Conservation (phyloP, 2,113 vertebrate genomes). For the Hystrix cristata region DNA sequence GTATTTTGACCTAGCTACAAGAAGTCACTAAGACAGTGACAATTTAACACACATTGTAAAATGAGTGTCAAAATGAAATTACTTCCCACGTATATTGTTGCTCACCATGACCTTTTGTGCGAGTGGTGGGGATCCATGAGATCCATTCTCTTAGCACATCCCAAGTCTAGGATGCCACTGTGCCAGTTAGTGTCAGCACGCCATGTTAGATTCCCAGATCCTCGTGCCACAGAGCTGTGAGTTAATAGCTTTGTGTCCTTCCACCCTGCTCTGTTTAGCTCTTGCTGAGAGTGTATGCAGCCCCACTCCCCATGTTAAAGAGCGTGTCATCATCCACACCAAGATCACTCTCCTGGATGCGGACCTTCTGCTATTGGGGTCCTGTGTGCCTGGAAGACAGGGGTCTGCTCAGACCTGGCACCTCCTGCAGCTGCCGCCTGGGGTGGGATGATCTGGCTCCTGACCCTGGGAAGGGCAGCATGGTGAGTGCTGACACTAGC, state of each 20-base stretch:
- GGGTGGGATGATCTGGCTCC: not conserved
- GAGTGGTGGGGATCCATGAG: not conserved
- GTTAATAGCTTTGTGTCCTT: not conserved
- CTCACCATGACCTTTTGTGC: fast-evolving
- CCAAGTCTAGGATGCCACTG: not conserved
- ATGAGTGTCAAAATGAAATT: not conserved
- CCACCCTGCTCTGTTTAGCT: not conserved
- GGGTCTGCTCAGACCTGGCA: too few species aligned
- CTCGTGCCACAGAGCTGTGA: fast-evolving
- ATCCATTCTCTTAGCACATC: not conserved
- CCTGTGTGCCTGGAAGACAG: too few species aligned
- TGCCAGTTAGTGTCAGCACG: not conserved
- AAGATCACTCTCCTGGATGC: not conserved
- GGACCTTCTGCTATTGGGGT: not conserved
- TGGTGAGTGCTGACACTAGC: not conserved
- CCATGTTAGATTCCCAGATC: too few species aligned
- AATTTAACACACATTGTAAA: not conserved
- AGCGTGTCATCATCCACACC: not conserved
- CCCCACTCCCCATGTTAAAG: not conserved
- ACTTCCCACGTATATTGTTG: not conserved
- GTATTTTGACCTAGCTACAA: not conserved
- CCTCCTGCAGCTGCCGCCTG: not conserved
- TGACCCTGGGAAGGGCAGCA: fast-evolving
- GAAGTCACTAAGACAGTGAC: not conserved
- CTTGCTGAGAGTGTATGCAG: not conserved